Conservation (phyloP, 2,797 vertebrate genomes). For the Astyanax mexicanus region DNA sequence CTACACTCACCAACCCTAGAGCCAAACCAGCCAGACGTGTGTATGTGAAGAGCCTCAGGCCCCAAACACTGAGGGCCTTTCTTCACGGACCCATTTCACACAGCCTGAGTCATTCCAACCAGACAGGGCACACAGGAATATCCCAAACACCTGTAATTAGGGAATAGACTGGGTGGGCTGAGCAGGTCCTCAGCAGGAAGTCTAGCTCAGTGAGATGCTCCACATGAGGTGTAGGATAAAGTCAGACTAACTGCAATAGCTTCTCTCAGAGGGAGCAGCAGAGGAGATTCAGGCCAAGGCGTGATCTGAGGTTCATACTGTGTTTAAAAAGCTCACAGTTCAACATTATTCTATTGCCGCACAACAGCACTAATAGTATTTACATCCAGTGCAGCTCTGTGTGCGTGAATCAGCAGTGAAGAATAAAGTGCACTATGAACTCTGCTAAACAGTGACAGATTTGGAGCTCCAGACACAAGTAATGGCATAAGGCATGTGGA, state of each 20-base stretch:
- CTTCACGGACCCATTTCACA: slow-evolving; percentile 13
- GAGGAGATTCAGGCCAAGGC: not conserved
- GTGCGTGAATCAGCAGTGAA: no score
- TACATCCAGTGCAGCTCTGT: no score
- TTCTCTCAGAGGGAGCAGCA: not conserved
- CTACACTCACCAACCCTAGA: not conserved
- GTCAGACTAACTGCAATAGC: not conserved
- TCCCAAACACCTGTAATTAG: slow-evolving; percentile 1
- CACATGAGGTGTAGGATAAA: not conserved
- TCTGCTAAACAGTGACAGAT: no score
- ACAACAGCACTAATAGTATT: not conserved
- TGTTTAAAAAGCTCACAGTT: not conserved
- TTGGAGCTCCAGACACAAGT: no score
- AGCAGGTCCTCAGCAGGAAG: not conserved
- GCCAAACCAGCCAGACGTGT: not conserved
- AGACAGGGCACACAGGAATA: slow-evolving; percentile 1
- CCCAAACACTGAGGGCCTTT: not conserved
- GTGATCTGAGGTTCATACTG: slow-evolving; percentile 7
- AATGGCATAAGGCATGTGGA: no score
- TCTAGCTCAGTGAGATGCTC: not conserved
- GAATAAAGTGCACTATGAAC: no score
- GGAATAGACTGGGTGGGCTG: not conserved
- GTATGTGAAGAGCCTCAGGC: slow-evolving; percentile 16
- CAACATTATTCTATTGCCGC: not conserved
- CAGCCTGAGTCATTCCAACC: slow-evolving; percentile 13